A percentile compares a stretch with the other conserved stretches of the same genome.
Evolutionary conservation across 2,113 vertebrate species (phyloP).

Genomic region (Prinia subflava): DNA sequence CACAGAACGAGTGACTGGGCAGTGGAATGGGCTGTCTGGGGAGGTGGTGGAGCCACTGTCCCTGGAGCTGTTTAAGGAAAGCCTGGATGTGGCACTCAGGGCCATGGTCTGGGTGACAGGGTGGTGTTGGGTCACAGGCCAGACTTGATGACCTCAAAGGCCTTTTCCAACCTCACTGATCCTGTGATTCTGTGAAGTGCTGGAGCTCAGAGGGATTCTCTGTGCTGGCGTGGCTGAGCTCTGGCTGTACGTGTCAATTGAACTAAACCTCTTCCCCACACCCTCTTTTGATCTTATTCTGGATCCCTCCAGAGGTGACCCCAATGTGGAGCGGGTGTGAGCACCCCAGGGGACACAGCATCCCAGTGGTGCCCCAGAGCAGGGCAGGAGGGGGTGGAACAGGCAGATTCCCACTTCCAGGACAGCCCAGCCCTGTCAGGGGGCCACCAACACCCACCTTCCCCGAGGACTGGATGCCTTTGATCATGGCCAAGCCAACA

Average conservation of each 20-base stretch:
- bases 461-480: conserved; percentile 97
- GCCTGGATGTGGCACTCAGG: not conserved
- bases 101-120: not conserved
- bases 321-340: not conserved
- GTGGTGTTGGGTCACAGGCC: not conserved
- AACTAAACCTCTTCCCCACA: not conserved
- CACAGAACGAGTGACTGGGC: rapidly evolving
- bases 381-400: not conserved
- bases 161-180: not conserved
- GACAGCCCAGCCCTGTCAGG: not conserved
- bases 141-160: not conserved
- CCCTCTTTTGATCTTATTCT: not conserved
- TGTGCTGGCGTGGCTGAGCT: not conserved
- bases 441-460: conserved; percentile 76
- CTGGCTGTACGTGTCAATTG: not conserved
- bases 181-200: not conserved
- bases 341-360: not conserved
- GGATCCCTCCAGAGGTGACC: not conserved
- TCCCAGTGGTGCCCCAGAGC: not conserved
- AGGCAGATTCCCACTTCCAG: not conserved
- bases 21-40: not conserved
- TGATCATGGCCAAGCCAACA: conserved; percentile 93
- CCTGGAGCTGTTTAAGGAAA: not conserved
- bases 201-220: not conserved
- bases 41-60: rapidly evolving